Conservation (phyloP, 2,888 invertebrate genomes). For the Lamellibrachia satsuma region DNA sequence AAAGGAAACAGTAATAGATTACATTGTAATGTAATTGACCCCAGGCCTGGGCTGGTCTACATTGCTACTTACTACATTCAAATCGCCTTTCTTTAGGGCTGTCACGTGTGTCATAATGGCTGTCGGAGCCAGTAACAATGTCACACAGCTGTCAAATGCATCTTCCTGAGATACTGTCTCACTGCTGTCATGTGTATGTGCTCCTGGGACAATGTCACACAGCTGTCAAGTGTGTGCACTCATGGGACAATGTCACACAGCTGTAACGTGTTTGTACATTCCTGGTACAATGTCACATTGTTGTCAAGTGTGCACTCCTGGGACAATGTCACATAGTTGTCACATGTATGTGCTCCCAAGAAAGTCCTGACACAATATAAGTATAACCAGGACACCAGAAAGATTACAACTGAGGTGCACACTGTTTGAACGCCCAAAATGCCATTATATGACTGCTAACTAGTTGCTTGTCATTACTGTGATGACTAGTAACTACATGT, state of each 20-base stretch:
- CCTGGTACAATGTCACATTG: not conserved
- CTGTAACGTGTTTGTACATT: not conserved
- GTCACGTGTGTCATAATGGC: not conserved
- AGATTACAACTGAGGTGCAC: not conserved
- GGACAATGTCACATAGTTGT: not conserved
- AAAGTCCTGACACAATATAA: not conserved
- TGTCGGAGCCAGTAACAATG: not conserved
- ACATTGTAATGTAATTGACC: no score
- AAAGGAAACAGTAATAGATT: no score
- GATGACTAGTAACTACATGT: not conserved
- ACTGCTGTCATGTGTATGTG: not conserved
- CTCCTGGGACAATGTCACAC: not conserved
- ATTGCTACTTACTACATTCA: not conserved
- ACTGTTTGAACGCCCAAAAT: not conserved
- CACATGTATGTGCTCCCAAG: not conserved
- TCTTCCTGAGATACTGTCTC: not conserved
- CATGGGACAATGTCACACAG: not conserved
- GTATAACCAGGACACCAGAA: not conserved
- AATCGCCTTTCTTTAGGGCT: not conserved
- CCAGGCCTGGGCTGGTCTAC: not conserved
- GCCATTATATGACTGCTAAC: not conserved
- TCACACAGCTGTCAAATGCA: not conserved
- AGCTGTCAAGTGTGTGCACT: not conserved
- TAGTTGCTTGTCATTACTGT: not conserved
- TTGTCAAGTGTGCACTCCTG: not conserved